Conservation (phyloP, 2,113 vertebrate species). For the Galbula dea region DNA sequence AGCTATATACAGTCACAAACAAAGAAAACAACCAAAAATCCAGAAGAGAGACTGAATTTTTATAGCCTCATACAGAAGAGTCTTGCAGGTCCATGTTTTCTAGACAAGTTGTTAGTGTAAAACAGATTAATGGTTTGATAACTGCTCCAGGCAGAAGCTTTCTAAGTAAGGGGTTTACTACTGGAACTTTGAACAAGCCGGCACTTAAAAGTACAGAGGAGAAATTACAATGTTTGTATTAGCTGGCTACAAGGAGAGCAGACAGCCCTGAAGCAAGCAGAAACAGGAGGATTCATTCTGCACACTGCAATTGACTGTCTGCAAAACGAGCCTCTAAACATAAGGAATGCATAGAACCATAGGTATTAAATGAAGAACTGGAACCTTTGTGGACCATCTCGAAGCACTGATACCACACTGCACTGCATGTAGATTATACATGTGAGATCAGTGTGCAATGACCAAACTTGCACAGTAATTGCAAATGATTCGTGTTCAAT, state of each 20-base stretch:
- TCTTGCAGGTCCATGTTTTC: neutral
- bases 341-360: neutral
- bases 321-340: neutral
- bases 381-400: neutral
- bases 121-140: conserved; percentile 43
- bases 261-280: conserved; percentile 20
- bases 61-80: neutral
- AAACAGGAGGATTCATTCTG: neutral
- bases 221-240: conserved; percentile 52
- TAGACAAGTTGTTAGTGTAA: neutral
- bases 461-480: neutral
- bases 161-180: conserved; percentile 38
- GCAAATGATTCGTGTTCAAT: neutral
- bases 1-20: neutral
- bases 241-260: neutral
- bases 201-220: conserved; percentile 45
- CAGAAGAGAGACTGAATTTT: neutral
- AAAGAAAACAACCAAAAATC: conserved; percentile 31
- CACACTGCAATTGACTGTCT: neutral
- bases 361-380: neutral
- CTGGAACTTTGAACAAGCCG: conserved; percentile 40
- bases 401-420: neutral
- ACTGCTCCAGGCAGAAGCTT: conserved; percentile 30
- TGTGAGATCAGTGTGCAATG: neutral
- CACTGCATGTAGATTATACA: neutral